These are phyloP conservation scores for Sparidentex hasta DNA, from an alignment of 2,797 vertebrate genomes.

Conservation along the genomic window DNA sequence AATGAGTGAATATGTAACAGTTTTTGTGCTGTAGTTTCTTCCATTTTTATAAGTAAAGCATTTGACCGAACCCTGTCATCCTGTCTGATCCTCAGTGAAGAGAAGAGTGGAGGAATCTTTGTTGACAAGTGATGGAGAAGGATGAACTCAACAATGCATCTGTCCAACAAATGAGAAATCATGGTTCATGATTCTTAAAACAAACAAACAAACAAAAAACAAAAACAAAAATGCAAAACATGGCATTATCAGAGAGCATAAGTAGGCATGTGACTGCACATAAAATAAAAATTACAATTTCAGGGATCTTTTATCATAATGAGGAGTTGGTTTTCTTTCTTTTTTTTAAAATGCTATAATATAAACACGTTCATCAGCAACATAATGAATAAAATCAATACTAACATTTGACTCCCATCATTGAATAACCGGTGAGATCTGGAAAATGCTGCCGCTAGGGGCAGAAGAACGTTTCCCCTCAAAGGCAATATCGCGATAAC, in stretches of 20 bases:
- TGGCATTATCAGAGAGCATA: neutral
- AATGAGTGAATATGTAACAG: constrained; percentile 45
- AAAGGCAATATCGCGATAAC: constrained; percentile 80
- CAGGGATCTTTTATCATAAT: neutral
- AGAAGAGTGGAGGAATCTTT: neutral
- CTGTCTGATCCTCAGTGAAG: neutral
- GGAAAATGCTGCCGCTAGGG: constrained; percentile 21
- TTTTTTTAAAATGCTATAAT: neutral
- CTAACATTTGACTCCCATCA: neutral
- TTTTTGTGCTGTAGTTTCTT: constrained; percentile 42
- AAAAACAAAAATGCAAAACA: too few species aligned
- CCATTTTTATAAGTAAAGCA: constrained; percentile 75
- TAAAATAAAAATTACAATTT: neutral
- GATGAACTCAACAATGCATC: neutral
- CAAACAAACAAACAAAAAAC: too few species aligned
- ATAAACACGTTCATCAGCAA: neutral
- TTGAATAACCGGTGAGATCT: neutral
- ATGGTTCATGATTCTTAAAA: too few species aligned
- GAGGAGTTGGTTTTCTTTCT: neutral
- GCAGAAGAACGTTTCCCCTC: neutral
- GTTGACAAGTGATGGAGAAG: neutral
- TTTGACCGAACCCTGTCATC: constrained; percentile 7
- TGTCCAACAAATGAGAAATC: neutral
- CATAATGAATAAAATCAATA: neutral
- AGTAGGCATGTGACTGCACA: neutral